Evolutionary conservation across 2,113 vertebrate genomes (phyloP), one percentile per base, ranked within the genome.

Genomic region (Monarcha castaneiventris): DNA sequence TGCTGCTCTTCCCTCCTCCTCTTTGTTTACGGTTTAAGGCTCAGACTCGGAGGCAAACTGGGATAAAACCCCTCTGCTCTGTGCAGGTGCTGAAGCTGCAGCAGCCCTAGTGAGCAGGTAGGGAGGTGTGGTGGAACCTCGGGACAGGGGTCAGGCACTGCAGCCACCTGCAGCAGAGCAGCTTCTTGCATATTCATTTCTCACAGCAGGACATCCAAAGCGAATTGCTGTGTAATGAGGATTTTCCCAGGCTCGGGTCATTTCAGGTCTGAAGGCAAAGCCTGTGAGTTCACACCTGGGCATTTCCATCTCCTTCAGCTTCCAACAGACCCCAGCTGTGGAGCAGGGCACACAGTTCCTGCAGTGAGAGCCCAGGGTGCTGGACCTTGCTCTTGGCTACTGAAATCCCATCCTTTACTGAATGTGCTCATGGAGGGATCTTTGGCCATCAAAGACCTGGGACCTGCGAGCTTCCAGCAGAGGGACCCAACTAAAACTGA

Each of bases 371-470:
- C 7, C 18, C 41, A 10, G 16, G 4, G 11, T 39, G 30, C 43
- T 41, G 76, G 51, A 67, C 37, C 25, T 43, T 29, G 56, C 51
- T 35, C 55, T 54, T 55, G 16, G 21, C 39, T 46, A 13, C 26
- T 27, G 44, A 49, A 91, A 79, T 11, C 43, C 17, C 48, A 30
- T 26, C 35, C 30, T 46, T 52, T 4, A 0, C 56, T n/a, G 46
- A 56, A 56, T 0, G 0, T 16, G 10, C 18, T 56, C 46, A 3
- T 10, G 13, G 13, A 39, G 17, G 16, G 7, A 16, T 49, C 52
- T 84, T 63, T 67, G 74, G 9, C 63, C 29, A 26, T 22, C 14
- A 2, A 3, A 51, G 59, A 9, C 33, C 37, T 35, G 46, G 27
- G 26, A 61, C 6, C 26, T 19, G 33, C 74, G 75, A 55, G 19